These are phyloP conservation scores for Acanthurus tractus DNA, from an alignment of 2,797 vertebrate genomes.

Conservation along the genomic window DNA sequence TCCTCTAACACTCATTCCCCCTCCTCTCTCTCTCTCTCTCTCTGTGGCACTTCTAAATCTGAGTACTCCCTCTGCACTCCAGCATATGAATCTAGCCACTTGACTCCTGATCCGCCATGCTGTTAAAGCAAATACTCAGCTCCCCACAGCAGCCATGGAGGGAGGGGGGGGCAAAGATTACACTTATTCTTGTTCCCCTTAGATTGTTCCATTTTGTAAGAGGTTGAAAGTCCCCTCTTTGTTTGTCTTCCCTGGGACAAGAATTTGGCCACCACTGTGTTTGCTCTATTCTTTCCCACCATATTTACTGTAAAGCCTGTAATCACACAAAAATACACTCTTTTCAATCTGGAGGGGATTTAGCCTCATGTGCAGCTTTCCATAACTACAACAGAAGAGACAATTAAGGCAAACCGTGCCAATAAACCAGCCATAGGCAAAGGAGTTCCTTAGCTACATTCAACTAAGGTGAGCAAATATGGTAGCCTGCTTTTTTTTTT, in stretches of 20 bases:
- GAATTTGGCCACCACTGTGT: constrained; percentile 19
- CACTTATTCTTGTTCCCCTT: constrained; percentile 42
- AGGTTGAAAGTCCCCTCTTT: constrained; percentile 46
- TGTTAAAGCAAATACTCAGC: constrained; percentile 67
- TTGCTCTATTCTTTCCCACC: constrained; percentile 21
- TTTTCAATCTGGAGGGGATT: constrained; percentile 7
- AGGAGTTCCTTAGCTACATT: too few species aligned
- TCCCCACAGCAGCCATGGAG: constrained; percentile 52
- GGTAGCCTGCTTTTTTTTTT: too few species aligned
- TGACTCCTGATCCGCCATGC: constrained; percentile 69
- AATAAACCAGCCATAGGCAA: too few species aligned
- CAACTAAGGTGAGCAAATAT: too few species aligned
- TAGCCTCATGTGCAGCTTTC: neutral
- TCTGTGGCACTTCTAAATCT: constrained; percentile 54
- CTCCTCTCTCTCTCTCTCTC: constrained; percentile 34
- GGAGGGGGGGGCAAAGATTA: constrained; percentile 24
- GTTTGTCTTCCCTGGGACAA: constrained; percentile 36
- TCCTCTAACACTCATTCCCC: constrained; percentile 63
- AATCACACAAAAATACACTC: neutral
- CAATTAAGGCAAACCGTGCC: neutral
- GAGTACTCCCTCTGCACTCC: constrained; percentile 66
- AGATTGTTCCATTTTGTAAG: constrained; percentile 44
- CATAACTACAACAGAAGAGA: neutral
- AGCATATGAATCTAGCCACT: constrained; percentile 76
- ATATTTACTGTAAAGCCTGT: constrained; percentile 15